A percentile compares a stretch with the other conserved stretches of the same genome.
phyloP scores from a whole-genome alignment of 2,797 vertebrate species.

The Clamator glandarius region DNA sequence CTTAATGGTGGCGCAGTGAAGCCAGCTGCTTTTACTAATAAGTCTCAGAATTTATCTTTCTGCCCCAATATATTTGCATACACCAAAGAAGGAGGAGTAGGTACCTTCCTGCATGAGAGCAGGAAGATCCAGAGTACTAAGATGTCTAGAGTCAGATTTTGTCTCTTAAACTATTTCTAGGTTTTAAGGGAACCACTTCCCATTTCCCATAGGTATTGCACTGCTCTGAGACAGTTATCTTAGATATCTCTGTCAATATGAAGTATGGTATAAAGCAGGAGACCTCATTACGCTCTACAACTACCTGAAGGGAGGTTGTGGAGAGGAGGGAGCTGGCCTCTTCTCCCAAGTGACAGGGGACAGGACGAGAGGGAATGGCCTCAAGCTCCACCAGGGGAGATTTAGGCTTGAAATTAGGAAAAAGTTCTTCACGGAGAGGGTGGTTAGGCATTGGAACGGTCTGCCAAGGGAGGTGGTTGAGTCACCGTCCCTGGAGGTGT shows the following conservation, averaged over 20 bases:
- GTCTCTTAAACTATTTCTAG: not conserved
- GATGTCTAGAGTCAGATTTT: not conserved
- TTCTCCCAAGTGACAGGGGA: too few relatives aligned
- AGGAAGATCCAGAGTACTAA: not conserved
- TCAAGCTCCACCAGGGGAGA: too few relatives aligned
- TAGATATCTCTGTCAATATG: not conserved
- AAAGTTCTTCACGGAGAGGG: too few relatives aligned
- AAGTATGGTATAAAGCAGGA: not conserved
- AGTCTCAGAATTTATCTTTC: not conserved
- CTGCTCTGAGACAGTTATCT: not conserved
- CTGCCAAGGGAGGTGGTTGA: too few relatives aligned
- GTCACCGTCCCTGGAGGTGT: too few relatives aligned
- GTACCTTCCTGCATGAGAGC: not conserved
- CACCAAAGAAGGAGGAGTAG: not conserved
- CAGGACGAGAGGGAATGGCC: too few relatives aligned
- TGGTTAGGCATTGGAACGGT: too few relatives aligned
- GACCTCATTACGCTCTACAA: too few relatives aligned
- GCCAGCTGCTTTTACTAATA: not conserved
- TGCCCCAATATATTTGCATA: not conserved
- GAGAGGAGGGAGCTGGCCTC: too few relatives aligned
- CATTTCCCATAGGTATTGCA: too few relatives aligned
- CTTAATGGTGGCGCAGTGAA: not conserved
- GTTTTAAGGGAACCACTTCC: not conserved
- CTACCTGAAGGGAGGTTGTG: too few relatives aligned
- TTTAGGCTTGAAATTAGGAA: too few relatives aligned